Base-by-base conservation (phyloP, 2,797 vertebrate species). In the Sebastes itinus region DNA sequence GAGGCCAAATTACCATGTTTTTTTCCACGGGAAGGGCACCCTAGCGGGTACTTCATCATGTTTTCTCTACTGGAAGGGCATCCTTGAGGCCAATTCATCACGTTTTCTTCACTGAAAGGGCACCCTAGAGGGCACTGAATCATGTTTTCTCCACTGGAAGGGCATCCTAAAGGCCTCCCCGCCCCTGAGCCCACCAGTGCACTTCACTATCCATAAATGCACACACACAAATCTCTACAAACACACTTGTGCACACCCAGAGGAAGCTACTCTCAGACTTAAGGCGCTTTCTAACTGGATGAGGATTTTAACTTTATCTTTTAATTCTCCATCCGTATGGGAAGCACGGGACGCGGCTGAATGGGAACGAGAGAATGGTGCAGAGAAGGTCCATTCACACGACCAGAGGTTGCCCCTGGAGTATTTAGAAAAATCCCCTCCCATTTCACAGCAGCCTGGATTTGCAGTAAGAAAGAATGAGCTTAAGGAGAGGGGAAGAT, bases 401-500 rank as follows among this genome's bases (percentile, higher is more conserved):
- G 32, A 85, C 82, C 69, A 71, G 80, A 90, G 67, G 82, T 85
- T 73, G 77, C 75, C 74, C 72, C 61, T 80, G 42, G 72, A 84
- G 88, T 70, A 78, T 77, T 83, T 35, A 63, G n/a, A 78, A 71
- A 88, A 88, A 89, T 83, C 80, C 78, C 81, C 85, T 84, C 71
- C 68, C 60, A 70, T 90, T 92, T 86, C 72, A 84, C 79, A 84
- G 84, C 59, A 56, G 85, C 67, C 27, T 28, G 81, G 87, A 89
- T 91, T 92, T 92, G 73, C 66, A 23, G 54, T 11, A 46, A 72
- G 81, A 84, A 81, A 88, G 76, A 92, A 90, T 86, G 63, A 85
- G 85, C 85, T 88, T 89, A 88, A 90, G 81, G 72, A 67, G 77
- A 90, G 82, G n/a, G 71, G 69, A 58, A 92, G 90, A 92, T 92